Conservation (phyloP, 2,113 vertebrate species). For the Cynopterus brachyotis region DNA sequence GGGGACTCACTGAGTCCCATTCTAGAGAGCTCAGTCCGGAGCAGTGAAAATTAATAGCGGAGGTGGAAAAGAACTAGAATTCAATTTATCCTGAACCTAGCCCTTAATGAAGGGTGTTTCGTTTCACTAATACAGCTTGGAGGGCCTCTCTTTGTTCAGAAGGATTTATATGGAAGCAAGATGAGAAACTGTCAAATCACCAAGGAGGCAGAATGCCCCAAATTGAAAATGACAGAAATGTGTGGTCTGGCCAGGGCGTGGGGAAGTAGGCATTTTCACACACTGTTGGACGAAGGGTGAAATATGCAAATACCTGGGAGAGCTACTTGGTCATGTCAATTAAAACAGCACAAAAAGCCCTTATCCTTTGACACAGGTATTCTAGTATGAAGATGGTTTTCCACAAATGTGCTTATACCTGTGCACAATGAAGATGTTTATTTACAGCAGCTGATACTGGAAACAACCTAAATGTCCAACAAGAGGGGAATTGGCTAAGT, state of each 20-base stretch:
- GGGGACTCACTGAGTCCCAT: neutral
- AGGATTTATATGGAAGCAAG: neutral
- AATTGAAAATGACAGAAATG: neutral
- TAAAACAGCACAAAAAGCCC: neutral
- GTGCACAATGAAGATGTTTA: neutral
- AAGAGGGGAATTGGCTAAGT: neutral
- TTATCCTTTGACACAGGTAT: neutral
- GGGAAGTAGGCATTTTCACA: neutral
- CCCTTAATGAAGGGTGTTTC: neutral
- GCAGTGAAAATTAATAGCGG: neutral
- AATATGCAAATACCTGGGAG: neutral
- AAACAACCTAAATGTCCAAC: neutral
- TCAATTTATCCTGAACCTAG: neutral
- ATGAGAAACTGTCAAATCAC: neutral
- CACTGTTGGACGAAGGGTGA: neutral
- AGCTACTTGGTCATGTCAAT: neutral
- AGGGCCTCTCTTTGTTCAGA: neutral
- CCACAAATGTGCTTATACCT: neutral
- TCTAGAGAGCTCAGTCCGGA: neutral
- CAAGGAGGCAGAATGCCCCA: neutral
- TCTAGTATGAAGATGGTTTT: neutral
- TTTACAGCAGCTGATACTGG: neutral
- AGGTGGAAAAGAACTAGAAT: neutral
- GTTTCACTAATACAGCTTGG: conserved; percentile 28
- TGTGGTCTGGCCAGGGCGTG: neutral